Conservation (phyloP, 2,888 invertebrate species). For the Aspidapion aeneum region DNA sequence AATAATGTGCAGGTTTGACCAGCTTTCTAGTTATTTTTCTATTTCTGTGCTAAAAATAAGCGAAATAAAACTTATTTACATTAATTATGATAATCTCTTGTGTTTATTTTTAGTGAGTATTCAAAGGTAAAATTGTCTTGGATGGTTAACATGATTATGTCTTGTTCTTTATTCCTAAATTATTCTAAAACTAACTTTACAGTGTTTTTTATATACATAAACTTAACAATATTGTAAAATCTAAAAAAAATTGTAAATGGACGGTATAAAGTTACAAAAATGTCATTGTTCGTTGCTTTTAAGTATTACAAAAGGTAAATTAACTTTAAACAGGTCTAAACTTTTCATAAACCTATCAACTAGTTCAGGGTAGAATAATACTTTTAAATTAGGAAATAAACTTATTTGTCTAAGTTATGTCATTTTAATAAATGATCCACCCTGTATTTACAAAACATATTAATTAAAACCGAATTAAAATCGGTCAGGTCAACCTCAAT, state of each 20-base stretch:
- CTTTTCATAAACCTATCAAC: constrained; percentile 24
- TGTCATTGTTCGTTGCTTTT: constrained; percentile 28
- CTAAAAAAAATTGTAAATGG: constrained; percentile 21
- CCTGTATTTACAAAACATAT: constrained; percentile 27
- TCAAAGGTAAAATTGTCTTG: constrained; percentile 42
- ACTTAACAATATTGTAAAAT: constrained; percentile 20
- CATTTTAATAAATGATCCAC: constrained; percentile 25
- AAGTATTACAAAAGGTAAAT: neutral
- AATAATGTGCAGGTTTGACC: neutral
- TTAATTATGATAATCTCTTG: constrained; percentile 23
- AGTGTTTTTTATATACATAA: constrained; percentile 43
- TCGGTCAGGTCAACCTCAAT: too few relatives aligned
- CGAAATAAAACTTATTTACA: constrained; percentile 25
- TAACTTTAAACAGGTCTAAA: too few relatives aligned
- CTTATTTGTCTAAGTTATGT: constrained; percentile 23
- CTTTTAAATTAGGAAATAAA: constrained; percentile 39
- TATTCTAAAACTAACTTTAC: constrained; percentile 44
- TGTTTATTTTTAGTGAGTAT: constrained; percentile 44
- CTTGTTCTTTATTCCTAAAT: too few relatives aligned
- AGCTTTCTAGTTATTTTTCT: too few relatives aligned
- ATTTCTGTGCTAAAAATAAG: too few relatives aligned
- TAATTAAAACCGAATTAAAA: constrained; percentile 24
- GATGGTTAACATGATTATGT: too few relatives aligned
- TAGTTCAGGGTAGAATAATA: constrained; percentile 36
- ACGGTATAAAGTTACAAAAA: constrained; percentile 16